Evolutionary conservation across 2,888 invertebrate species (phyloP).

Genomic region (Parnassius apollo): DNA sequence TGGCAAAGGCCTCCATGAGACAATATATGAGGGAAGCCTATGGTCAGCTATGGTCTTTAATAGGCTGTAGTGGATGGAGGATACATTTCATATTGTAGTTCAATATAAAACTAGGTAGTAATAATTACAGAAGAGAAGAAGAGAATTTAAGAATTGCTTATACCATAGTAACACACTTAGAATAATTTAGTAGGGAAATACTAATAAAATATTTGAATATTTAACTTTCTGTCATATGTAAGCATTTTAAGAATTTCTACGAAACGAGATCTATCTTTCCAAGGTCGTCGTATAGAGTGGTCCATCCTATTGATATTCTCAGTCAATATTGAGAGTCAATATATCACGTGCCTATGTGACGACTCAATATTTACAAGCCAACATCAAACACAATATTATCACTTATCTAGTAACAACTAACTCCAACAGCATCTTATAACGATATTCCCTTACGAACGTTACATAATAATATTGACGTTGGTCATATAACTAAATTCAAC

Average conservation of each 20-base stretch:
- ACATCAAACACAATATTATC: slow-evolving; percentile 77
- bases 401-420: slow-evolving; percentile 75
- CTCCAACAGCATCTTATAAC: slow-evolving; percentile 64
- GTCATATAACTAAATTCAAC: slow-evolving; percentile 53
- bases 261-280: slow-evolving; percentile 49
- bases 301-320: slow-evolving; percentile 66
- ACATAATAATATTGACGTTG: slow-evolving; percentile 58
- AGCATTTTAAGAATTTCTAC: slow-evolving; percentile 36
- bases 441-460: slow-evolving; percentile 55
- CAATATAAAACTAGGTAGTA: no score
- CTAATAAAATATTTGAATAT: no score
- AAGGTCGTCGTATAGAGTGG: slow-evolving; percentile 58
- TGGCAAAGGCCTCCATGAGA: no score
- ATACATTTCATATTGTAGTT: no score
- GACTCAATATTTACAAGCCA: slow-evolving; percentile 71
- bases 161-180: no score
- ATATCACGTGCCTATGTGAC: slow-evolving; percentile 73
- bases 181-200: no score
- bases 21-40: no score
- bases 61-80: no score
- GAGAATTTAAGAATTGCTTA: no score
- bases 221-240: no score
- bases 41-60: no score
- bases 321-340: slow-evolving; percentile 74
- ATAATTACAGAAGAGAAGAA: no score